Percentiles rank a stretch among this genome's conserved stretches.
Conservation (phyloP, 2,888 invertebrate genomes). For the Zele albiditarsus region DNA sequence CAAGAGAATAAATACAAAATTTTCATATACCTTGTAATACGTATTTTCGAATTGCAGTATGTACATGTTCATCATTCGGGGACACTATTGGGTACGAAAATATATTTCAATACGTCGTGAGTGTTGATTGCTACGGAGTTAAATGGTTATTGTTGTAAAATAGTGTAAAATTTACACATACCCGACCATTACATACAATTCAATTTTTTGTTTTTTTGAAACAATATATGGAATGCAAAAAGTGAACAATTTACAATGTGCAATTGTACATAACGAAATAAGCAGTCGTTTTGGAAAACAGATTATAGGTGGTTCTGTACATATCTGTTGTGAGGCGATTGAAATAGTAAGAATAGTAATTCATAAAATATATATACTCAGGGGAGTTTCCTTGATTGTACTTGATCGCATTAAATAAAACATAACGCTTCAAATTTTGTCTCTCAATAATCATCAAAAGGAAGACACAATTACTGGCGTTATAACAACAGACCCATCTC, state of each 20-base stretch:
- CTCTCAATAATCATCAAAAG: constrained; percentile 5
- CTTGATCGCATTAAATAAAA: constrained; percentile 10
- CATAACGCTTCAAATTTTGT: background rate
- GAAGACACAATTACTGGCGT: constrained; percentile 16
- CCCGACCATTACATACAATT: background rate
- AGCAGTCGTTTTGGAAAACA: background rate
- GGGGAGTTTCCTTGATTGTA: background rate
- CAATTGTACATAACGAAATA: background rate
- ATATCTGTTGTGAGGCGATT: background rate
- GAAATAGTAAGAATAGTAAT: background rate
- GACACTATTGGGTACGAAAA: background rate
- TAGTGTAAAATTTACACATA: background rate
- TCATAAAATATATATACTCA: background rate
- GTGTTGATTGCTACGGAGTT: background rate
- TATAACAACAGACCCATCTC: background rate
- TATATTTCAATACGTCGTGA: background rate
- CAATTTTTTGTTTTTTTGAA: background rate
- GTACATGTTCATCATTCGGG: background rate
- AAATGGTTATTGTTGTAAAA: background rate
- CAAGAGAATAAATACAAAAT: background rate
- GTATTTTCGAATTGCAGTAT: constrained; percentile 9
- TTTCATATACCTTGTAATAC: background rate
- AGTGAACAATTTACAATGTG: constrained; percentile 20
- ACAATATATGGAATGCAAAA: constrained; percentile 8
- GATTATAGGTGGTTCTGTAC: background rate